Conservation (phyloP, 2,888 invertebrate species). For the Catocala fraxini region DNA sequence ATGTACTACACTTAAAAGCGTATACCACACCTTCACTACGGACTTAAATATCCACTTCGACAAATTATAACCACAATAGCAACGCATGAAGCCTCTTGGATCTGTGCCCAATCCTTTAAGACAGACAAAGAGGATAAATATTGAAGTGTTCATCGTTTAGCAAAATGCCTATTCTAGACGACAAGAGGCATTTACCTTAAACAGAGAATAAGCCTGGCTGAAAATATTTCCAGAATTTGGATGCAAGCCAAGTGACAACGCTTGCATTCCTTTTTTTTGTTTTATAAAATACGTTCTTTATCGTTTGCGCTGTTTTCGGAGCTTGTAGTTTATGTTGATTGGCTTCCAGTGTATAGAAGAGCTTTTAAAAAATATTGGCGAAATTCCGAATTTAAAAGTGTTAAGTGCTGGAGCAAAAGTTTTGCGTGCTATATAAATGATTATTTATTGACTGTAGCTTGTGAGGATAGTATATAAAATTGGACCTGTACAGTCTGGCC, state of each 20-base stretch:
- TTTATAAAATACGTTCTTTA: slow-evolving; percentile 35
- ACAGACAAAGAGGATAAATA: slow-evolving; percentile 21
- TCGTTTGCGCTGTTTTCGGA: slow-evolving; percentile 22
- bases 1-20: too few species aligned
- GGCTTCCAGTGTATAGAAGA: neutral
- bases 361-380: neutral
- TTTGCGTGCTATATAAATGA: too few species aligned
- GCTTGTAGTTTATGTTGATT: slow-evolving; percentile 10
- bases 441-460: too few species aligned
- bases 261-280: slow-evolving; percentile 30
- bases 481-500: too few species aligned
- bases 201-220: slow-evolving; percentile 44
- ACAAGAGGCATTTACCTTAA: slow-evolving; percentile 51
- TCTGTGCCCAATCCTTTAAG: slow-evolving; percentile 8
- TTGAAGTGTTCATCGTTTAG: slow-evolving; percentile 35
- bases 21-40: too few species aligned
- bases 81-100: slow-evolving; percentile 7
- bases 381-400: too few species aligned
- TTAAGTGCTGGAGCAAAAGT: too few species aligned
- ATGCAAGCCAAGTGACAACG: slow-evolving; percentile 35
- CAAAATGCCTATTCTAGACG: slow-evolving; percentile 36
- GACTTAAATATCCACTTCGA: too few species aligned
- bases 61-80: neutral
- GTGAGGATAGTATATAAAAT: too few species aligned
- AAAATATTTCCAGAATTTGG: slow-evolving; percentile 49